Percentiles rank a stretch among this genome's conserved stretches.
Evolutionary conservation across 2,113 vertebrate genomes (phyloP).

Genomic region (Chaenogobius annularis): DNA sequence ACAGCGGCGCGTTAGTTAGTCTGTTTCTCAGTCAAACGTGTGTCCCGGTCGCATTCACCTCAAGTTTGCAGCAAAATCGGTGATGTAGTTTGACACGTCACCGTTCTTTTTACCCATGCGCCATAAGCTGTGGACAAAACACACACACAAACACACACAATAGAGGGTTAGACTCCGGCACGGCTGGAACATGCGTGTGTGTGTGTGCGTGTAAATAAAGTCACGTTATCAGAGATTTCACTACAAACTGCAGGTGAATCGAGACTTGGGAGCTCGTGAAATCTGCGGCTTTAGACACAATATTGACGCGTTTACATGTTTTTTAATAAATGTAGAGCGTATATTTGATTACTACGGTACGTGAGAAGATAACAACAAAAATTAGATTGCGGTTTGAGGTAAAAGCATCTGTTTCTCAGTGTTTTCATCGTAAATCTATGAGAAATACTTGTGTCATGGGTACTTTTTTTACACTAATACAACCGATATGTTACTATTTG

Average conservation of each 20-base stretch:
- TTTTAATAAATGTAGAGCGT: background rate
- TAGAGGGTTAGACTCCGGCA: conserved; percentile 54
- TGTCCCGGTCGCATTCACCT: conserved; percentile 71
- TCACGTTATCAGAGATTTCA: conserved; percentile 33
- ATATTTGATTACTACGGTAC: background rate
- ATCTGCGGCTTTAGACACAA: conserved; percentile 9
- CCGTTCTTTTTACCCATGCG: conserved; percentile 82
- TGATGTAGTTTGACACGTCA: conserved; percentile 81
- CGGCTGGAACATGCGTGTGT: conserved; percentile 26
- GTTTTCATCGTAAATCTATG: background rate
- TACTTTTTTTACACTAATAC: background rate
- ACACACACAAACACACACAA: conserved; percentile 42
- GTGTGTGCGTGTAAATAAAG: conserved; percentile 11
- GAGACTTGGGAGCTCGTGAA: conserved; percentile 27
- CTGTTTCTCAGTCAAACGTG: background rate
- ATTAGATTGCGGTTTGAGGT: background rate
- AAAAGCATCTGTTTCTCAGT: background rate
- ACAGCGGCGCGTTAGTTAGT: background rate
- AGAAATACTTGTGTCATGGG: too few relatives aligned
- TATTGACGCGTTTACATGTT: conserved; percentile 10
- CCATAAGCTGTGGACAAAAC: conserved; percentile 79
- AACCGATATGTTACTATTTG: background rate
- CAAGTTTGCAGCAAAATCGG: conserved; percentile 81
- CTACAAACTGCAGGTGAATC: conserved; percentile 66
- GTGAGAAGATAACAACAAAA: background rate